Evolutionary conservation across 2,113 vertebrate species (phyloP).

Genomic region (Apistogramma diplotaenia): DNA sequence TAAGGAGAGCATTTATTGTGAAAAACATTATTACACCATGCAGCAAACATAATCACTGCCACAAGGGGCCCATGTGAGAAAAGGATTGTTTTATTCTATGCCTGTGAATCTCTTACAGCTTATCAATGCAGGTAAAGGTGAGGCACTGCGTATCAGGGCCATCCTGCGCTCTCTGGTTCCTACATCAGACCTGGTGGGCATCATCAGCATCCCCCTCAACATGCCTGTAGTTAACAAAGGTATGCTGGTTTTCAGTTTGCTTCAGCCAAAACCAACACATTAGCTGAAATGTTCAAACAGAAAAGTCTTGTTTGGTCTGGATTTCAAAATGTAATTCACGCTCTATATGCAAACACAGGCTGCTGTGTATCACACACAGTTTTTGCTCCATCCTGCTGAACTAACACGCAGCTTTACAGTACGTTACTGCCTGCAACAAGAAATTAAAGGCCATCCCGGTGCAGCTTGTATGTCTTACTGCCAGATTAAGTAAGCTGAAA

Average conservation of each 20-base stretch:
- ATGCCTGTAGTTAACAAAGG: constrained; percentile 93
- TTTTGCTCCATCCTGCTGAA: not conserved
- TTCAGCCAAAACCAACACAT: not conserved
- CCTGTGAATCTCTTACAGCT: constrained; percentile 78
- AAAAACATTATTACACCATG: no score
- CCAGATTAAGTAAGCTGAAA: not conserved
- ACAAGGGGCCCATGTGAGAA: not conserved
- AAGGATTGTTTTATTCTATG: not conserved
- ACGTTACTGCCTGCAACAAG: not conserved
- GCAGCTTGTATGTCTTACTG: not conserved
- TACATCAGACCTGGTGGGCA: constrained; percentile 90
- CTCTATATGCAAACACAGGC: not conserved
- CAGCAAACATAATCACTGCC: not conserved
- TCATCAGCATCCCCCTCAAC: constrained; percentile 95
- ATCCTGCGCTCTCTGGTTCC: constrained; percentile 96
- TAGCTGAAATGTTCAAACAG: not conserved
- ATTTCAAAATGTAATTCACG: not conserved
- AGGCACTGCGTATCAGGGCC: constrained; percentile 93
- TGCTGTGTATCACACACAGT: not conserved
- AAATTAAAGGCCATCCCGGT: not conserved
- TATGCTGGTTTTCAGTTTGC: constrained; percentile 45
- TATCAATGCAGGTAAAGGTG: constrained; percentile 95
- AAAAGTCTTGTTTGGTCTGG: not conserved
- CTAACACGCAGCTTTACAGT: not conserved
- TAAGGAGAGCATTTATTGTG: no score